Conservation (phyloP, 2,113 vertebrate genomes). For the Leptosomus discolor region DNA sequence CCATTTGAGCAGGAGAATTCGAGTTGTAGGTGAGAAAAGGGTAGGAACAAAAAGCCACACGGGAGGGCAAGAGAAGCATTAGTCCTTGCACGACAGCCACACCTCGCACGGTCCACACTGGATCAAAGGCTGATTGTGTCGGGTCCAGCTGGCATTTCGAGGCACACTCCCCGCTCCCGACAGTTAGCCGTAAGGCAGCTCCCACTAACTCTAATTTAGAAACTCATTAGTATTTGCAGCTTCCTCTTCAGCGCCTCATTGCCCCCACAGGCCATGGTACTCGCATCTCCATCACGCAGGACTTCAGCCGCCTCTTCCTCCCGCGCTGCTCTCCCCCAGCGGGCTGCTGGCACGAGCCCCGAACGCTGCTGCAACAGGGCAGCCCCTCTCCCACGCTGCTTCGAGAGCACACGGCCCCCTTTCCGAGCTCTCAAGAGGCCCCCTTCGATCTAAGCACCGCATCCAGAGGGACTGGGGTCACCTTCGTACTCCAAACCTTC, state of each 20-base stretch:
- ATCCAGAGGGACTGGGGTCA: not conserved
- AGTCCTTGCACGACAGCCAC: not conserved
- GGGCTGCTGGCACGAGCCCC: not conserved
- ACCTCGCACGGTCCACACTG: not conserved
- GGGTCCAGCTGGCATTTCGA: not conserved
- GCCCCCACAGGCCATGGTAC: not conserved
- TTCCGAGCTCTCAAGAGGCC: too few species aligned
- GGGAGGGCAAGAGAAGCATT: not conserved
- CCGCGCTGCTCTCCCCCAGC: not conserved
- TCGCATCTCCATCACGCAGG: not conserved
- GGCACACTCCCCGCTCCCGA: not conserved
- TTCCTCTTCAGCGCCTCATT: not conserved
- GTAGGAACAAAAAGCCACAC: not conserved
- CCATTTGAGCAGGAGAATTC: not conserved
- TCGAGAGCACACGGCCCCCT: accelerated
- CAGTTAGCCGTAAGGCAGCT: not conserved
- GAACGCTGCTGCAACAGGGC: accelerated
- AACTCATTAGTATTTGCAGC: not conserved
- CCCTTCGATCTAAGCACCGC: accelerated
- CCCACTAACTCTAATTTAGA: not conserved
- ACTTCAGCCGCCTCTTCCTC: not conserved
- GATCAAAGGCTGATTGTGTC: not conserved
- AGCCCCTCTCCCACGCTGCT: not conserved
- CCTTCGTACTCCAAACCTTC: not conserved
- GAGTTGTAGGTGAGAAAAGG: not conserved